Evolutionary conservation across 2,113 vertebrate species (phyloP), one percentile per base, ranked within the genome.

Genomic region (Harpagus bidentatus): DNA sequence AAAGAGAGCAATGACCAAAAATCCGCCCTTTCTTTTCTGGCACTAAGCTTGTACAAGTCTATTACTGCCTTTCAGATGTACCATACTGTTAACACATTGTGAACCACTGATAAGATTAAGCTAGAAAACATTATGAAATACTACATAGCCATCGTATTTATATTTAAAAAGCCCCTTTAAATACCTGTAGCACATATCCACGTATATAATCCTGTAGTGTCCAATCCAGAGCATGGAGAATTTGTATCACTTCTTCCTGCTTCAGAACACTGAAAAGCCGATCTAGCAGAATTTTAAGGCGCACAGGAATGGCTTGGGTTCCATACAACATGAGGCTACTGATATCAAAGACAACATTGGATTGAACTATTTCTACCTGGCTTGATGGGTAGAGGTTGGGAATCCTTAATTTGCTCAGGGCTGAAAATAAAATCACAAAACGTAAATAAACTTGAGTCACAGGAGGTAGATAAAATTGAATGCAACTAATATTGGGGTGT

Each of bases 301-400:
- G 99, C 38, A 99, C 98, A 0, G 99, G 99, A 91, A 99, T 98
- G 70, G 99, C 99, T 95, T 99, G 99, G 9, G 99, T 99, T 69
- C 99, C 99, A 4, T 99, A 99, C 17, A 99, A 96, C 99, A 99
- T 99, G 95, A 99, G 98, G 97, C 99, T 99, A 98, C 99, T 99
- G 91, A 99, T 99, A 88, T 99, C 99, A 58, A 99, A 99, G 80
- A 99, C 99, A 96, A 99, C 99, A 56, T 99, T 99, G 98, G 99
- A 99, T 96, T 99, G 99, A 88, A 99, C 99, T 22, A 99, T 99
- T 98, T 99, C 99, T 97, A 99, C 99, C 97, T 99, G 99, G 97
- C 99, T 99, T 88, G 99, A 98, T 67, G 99, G 99, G 88, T 99
- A 99, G 95, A 99, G 93, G 62, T 99, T 98, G 53, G 99, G 99